Percentiles rank a stretch among this genome's conserved stretches.
These are phyloP conservation scores for Zaprionus inermis DNA, from an alignment of 1,140 invertebrate genomes.

Conservation along the genomic window DNA sequence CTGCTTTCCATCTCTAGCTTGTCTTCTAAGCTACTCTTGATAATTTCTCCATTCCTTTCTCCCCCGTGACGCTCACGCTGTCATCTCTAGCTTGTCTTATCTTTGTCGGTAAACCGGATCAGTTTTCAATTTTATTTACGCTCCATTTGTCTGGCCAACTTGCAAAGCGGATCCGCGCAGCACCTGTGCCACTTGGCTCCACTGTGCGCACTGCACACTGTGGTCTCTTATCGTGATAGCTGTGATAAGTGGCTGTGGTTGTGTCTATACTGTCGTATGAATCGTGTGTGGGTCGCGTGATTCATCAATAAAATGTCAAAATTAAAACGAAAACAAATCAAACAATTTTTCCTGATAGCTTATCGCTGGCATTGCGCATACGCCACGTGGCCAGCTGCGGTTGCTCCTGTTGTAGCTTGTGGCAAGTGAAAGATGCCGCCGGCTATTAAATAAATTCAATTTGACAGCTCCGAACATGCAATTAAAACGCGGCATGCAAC, in stretches of 20 bases:
- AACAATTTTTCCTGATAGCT: conserved; percentile 12
- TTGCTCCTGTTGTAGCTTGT: conserved; percentile 11
- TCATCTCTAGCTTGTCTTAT: not conserved
- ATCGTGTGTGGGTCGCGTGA: conserved; percentile 13
- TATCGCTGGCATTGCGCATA: conserved; percentile 32
- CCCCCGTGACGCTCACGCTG: not conserved
- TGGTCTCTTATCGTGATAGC: not conserved
- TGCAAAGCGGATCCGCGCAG: conserved; percentile 21
- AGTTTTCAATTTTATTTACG: conserved; percentile 29
- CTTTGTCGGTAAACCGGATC: not conserved
- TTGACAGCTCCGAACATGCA: conserved; percentile 54
- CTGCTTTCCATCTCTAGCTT: too few species aligned
- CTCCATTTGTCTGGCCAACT: conserved; percentile 23
- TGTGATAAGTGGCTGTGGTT: not conserved
- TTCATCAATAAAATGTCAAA: conserved; percentile 29
- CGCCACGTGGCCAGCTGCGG: conserved; percentile 15
- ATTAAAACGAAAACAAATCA: conserved; percentile 10
- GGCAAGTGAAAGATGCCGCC: conserved; percentile 28
- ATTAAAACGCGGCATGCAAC: conserved; percentile 56
- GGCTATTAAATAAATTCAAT: conserved; percentile 45
- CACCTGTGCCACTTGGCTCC: conserved; percentile 10
- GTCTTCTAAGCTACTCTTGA: not conserved
- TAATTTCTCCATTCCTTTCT: not conserved
- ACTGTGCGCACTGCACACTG: conserved; percentile 6
- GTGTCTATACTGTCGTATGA: too few species aligned